Conservation (phyloP, 2,113 vertebrate species). For the Lethenteron reissneri region DNA sequence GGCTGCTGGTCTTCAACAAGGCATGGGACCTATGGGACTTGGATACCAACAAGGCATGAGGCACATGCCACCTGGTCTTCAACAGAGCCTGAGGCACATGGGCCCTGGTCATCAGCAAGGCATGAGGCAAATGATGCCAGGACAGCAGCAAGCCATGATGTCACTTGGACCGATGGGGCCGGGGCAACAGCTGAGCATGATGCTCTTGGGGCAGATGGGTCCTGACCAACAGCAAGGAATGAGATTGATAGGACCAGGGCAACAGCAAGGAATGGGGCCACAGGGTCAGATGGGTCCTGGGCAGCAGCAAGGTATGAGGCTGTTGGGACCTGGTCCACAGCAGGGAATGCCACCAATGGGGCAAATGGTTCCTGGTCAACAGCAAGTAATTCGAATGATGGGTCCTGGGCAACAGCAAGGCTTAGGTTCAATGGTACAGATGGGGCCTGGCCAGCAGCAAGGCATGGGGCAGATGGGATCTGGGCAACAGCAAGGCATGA, state of each 20-base stretch:
- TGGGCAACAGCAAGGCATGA: constrained; percentile 2
- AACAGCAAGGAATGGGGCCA: neutral
- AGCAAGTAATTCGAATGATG: neutral
- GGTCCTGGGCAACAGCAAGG: neutral
- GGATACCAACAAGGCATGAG: neutral
- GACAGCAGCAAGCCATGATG: neutral
- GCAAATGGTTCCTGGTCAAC: neutral
- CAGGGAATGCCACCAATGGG: neutral
- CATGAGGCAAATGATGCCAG: constrained; percentile 2
- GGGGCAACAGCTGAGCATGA: constrained; percentile 1
- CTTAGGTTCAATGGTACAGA: neutral
- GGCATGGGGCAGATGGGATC: neutral
- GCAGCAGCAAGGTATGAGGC: constrained; percentile 1
- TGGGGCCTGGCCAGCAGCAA: constrained; percentile 2
- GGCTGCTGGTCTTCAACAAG: constrained; percentile 4
- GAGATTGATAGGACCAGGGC: neutral
- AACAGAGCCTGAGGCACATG: neutral
- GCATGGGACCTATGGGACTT: neutral
- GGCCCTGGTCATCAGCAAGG: neutral
- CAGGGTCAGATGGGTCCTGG: neutral
- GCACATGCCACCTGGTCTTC: neutral
- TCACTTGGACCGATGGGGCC: neutral
- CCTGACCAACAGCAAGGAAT: constrained; percentile 1
- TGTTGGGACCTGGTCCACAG: neutral
- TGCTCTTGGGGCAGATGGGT: neutral